Percentiles rank a stretch among this genome's conserved stretches.
Conservation (phyloP, 2,797 vertebrate species). For the Squalus acanthias region DNA sequence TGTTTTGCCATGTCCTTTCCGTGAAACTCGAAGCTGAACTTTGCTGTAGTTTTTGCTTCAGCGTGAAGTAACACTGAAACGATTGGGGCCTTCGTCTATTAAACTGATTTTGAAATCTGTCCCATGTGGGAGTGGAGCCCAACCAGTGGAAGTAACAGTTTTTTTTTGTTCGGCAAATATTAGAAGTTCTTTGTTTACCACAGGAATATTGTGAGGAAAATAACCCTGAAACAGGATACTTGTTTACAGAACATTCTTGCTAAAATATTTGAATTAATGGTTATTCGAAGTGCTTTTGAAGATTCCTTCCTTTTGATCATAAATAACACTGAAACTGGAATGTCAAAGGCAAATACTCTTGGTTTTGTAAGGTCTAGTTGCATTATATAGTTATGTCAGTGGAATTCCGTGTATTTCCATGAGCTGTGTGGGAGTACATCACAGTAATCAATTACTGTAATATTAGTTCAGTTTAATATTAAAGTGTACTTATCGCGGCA, state of each 20-base stretch:
- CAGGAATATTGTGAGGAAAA: not conserved
- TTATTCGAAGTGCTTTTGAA: slow-evolving; percentile 31
- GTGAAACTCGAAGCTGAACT: not conserved
- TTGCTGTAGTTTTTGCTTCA: not conserved
- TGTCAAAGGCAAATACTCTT: not conserved
- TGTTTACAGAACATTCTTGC: not conserved
- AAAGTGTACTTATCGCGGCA: slow-evolving; percentile 48
- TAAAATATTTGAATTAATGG: not conserved
- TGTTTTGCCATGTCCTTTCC: not conserved
- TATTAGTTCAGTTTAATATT: slow-evolving; percentile 54
- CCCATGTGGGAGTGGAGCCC: not conserved
- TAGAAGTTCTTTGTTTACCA: not conserved
- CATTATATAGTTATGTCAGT: slow-evolving; percentile 54
- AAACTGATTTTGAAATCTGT: slow-evolving; percentile 7
- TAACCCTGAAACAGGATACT: not conserved
- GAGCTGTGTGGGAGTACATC: slow-evolving; percentile 51
- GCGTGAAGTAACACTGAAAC: not conserved
- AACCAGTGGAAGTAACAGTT: not conserved
- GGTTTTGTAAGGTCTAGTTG: slow-evolving; percentile 67
- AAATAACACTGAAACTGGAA: not conserved
- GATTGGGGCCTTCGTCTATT: not conserved
- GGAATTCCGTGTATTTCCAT: slow-evolving; percentile 49
- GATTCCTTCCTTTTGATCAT: slow-evolving; percentile 31
- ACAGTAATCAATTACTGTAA: slow-evolving; percentile 54
- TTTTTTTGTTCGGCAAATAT: not conserved